Evolutionary conservation across 2,113 vertebrate species (phyloP).

Genomic region (Pedionomus torquatus): DNA sequence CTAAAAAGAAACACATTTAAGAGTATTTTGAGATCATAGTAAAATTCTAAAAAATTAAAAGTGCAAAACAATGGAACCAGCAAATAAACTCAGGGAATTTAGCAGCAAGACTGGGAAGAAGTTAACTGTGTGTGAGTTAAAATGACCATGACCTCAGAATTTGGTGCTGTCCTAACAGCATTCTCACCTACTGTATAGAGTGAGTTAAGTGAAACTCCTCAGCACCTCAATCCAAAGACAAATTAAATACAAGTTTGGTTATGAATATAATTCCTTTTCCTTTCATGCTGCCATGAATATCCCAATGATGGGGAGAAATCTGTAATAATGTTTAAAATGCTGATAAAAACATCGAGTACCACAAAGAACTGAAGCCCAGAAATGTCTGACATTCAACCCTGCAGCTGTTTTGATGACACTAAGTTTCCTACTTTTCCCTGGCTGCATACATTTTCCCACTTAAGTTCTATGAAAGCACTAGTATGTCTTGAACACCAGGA

Average conservation of each 20-base stretch:
- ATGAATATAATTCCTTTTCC: background rate
- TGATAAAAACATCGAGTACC: background rate
- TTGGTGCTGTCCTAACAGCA: background rate
- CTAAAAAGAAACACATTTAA: background rate
- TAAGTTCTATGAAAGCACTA: background rate
- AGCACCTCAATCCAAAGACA: background rate
- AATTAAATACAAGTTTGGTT: background rate
- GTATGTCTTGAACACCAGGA: background rate
- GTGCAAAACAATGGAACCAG: background rate
- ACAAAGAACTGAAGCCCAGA: background rate
- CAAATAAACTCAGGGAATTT: background rate
- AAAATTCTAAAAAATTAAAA: background rate
- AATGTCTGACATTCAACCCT: background rate
- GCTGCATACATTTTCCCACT: background rate
- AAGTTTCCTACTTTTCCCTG: background rate
- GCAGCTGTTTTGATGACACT: background rate
- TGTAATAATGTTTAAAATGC: background rate
- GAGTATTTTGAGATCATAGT: background rate
- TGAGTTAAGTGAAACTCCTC: background rate
- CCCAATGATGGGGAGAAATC: background rate
- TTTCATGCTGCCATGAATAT: background rate
- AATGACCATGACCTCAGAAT: background rate
- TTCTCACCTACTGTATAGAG: fast-evolving
- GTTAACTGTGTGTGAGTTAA: background rate
- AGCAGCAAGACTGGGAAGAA: background rate